A percentile compares a stretch with the other conserved stretches of the same genome.
phyloP scores from a whole-genome alignment of 2,797 vertebrate genomes.

The Dipus sagitta region DNA sequence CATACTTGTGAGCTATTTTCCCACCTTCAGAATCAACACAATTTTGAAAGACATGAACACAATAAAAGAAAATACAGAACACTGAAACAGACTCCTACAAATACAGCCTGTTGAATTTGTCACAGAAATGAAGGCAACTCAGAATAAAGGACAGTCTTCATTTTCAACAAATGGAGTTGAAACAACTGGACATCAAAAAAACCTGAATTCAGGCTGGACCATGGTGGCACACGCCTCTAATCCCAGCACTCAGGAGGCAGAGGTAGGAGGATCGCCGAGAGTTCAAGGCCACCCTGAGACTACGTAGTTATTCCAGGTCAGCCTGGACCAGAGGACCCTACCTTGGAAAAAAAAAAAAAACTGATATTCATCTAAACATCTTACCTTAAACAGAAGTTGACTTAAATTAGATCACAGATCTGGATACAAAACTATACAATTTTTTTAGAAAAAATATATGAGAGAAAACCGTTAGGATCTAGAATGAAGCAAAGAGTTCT shows the following conservation, averaged over 20 bases:
- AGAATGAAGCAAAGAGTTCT: background rate
- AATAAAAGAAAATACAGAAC: background rate
- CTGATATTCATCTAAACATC: background rate
- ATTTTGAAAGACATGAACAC: constrained; percentile 12
- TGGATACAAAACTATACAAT: constrained; percentile 34
- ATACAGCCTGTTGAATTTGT: background rate
- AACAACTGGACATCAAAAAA: background rate
- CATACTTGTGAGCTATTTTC: too few species aligned
- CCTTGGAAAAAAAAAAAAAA: background rate
- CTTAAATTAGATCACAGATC: background rate
- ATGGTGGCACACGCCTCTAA: too few species aligned
- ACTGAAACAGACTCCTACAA: constrained; percentile 6
- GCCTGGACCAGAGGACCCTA: too few species aligned
- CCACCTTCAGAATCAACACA: background rate
- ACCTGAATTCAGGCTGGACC: background rate
- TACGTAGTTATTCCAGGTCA: too few species aligned
- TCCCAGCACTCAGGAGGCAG: too few species aligned
- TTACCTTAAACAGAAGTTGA: constrained; percentile 30
- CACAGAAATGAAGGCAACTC: constrained; percentile 6
- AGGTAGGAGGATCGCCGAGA: too few species aligned
- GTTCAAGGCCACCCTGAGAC: too few species aligned
- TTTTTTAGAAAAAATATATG: background rate
- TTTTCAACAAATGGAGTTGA: background rate
- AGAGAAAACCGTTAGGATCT: background rate
- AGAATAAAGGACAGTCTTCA: background rate